Percentiles rank a stretch among this genome's conserved stretches.
phyloP scores from a whole-genome alignment of 1,140 invertebrate species.

The Homarus americanus region DNA sequence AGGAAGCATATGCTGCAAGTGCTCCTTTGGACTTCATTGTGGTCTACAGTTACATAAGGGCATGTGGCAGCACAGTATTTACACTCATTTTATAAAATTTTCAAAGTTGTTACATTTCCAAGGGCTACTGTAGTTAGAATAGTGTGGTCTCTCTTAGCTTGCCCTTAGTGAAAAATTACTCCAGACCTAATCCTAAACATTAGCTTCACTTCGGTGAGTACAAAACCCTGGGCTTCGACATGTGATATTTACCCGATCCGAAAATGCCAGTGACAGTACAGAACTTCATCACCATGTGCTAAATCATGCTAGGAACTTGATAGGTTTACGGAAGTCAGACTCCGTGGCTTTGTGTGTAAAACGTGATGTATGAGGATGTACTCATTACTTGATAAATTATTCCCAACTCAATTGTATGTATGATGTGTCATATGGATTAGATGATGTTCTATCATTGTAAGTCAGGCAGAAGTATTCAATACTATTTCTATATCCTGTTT shows the following conservation, averaged over 20 bases:
- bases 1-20: background rate
- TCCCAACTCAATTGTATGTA: too few species aligned
- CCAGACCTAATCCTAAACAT: constrained; percentile 26
- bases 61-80: constrained; percentile 12
- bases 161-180: constrained; percentile 6
- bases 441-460: constrained; percentile 28
- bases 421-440: background rate
- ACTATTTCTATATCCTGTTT: constrained; percentile 68
- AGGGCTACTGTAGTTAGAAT: constrained; percentile 7
- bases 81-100: constrained; percentile 17
- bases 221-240: constrained; percentile 70
- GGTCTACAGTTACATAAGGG: background rate
- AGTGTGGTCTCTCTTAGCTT: constrained; percentile 5
- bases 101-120: constrained; percentile 17
- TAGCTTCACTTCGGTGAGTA: constrained; percentile 71
- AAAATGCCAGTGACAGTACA: constrained; percentile 29
- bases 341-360: too few species aligned
- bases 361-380: too few species aligned
- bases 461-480: constrained; percentile 57
- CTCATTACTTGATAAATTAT: too few species aligned
- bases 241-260: constrained; percentile 71
- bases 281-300: background rate
- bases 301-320: background rate
- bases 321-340: too few species aligned
- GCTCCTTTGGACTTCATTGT: background rate